Evolutionary conservation across 1,140 invertebrate species (phyloP), one percentile per base, ranked within the genome.

Genomic region (Zaprionus kolodkinae): DNA sequence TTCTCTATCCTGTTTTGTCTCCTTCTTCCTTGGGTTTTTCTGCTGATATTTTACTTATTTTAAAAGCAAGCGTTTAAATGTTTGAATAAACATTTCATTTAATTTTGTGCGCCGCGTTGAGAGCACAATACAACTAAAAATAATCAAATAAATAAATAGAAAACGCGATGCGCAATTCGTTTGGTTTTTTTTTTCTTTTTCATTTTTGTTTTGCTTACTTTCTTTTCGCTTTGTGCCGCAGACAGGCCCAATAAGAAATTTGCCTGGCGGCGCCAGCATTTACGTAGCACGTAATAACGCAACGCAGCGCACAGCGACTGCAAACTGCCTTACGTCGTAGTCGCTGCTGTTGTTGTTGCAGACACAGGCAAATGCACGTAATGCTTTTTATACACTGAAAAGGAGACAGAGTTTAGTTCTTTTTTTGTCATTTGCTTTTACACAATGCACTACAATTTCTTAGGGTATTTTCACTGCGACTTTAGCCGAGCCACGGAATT

Each of bases 51-150:
- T 68, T 60, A 50, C 21, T 30, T 52, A 15, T 59, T 48, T 73
- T 78, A 78, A 83, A 84, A 85, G 85, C 81, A 84, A 85, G 25
- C 45, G 45, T 85, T 88, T 89, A 70, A 81, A 81, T 85, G 85
- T 89, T 89, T 89, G 85, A 89, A 89, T 89, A 89, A 89, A 79
- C 85, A 89, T 89, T 89, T 89, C 70, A 89, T 89, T 89, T 89
- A 89, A 89, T 89, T 89, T 89, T 63, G 48, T 66, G 84, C 78
- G 74, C 43, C 59, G 60, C 68, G 60, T 2, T 15, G 6, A 25
- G 3, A 50, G 45, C 75, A 77, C 48, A 72, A 65, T 81, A 87
- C 78, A 81, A 79, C 75, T 81, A 78, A 84, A 84, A 82, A 81
- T 77, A 84, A 81, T 84, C 76, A 80, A 88, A 88, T 89, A 88